phyloP scores from a whole-genome alignment of 2,797 vertebrate species.

The Phylloscopus collybita region DNA sequence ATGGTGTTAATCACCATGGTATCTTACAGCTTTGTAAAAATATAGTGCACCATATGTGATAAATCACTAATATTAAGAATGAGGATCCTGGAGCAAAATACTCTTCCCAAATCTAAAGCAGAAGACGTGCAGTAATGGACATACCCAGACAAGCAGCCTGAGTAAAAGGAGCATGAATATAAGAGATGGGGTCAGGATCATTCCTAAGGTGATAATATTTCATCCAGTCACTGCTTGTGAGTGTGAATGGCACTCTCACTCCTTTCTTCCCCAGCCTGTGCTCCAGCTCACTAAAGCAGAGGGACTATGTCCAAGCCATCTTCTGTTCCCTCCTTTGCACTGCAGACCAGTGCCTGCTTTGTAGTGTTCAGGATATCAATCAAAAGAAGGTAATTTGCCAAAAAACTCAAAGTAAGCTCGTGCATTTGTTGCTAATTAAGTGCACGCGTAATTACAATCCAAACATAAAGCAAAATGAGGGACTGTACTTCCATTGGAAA shows the following conservation, averaged over 20 bases:
- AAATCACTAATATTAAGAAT: slow-evolving; percentile 66
- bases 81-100: slow-evolving; percentile 39
- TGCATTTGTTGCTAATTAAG: neutral
- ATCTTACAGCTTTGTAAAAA: slow-evolving; percentile 62
- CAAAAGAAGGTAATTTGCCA: neutral
- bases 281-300: neutral
- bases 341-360: neutral
- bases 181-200: neutral
- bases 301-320: neutral
- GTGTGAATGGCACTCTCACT: neutral
- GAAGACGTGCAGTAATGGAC: neutral
- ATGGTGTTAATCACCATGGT: slow-evolving; percentile 63
- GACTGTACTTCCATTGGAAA: neutral
- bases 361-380: neutral
- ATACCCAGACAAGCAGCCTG: neutral
- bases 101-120: neutral
- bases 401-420: neutral
- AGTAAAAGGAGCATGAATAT: neutral
- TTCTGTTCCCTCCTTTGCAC: neutral
- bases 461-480: neutral
- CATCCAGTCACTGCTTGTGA: neutral
- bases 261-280: neutral
- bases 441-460: neutral
- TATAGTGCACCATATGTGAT: slow-evolving; percentile 55
- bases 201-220: neutral